phyloP scores from a whole-genome alignment of 2,797 vertebrate species.

The Setipinna tenuifilis region DNA sequence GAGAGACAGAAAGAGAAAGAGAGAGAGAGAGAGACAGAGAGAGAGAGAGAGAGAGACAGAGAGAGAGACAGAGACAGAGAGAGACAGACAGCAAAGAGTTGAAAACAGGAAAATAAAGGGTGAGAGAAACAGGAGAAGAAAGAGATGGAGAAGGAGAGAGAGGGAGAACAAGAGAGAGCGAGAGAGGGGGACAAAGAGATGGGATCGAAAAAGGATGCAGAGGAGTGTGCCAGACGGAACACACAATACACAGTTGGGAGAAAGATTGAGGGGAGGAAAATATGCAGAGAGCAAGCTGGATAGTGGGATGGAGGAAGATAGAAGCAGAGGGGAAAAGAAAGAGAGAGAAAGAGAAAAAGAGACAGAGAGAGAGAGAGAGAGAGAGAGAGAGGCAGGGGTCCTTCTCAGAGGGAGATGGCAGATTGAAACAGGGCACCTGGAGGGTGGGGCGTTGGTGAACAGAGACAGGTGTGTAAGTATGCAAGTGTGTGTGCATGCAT shows the following conservation, averaged over 20 bases:
- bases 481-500: too few relatives aligned
- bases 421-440: background rate
- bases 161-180: background rate
- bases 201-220: too few relatives aligned
- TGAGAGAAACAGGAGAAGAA: background rate
- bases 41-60: background rate
- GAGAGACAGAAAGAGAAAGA: too few relatives aligned
- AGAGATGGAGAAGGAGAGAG: background rate
- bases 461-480: background rate
- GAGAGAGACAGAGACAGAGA: too few relatives aligned
- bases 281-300: background rate
- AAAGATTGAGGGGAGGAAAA: background rate
- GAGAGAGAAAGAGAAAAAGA: background rate
- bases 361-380: background rate
- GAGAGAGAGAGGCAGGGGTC: background rate
- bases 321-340: background rate
- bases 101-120: too few relatives aligned
- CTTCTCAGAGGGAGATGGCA: conserved; percentile 4
- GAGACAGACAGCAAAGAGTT: too few relatives aligned
- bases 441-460: background rate
- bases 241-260: background rate
- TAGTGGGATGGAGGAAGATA: background rate
- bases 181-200: background rate
- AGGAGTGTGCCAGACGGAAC: too few relatives aligned
- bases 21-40: background rate